These are phyloP conservation scores for Archegozetes longisetosus DNA, from an alignment of 1,140 invertebrate species.

Conservation along the genomic window DNA sequence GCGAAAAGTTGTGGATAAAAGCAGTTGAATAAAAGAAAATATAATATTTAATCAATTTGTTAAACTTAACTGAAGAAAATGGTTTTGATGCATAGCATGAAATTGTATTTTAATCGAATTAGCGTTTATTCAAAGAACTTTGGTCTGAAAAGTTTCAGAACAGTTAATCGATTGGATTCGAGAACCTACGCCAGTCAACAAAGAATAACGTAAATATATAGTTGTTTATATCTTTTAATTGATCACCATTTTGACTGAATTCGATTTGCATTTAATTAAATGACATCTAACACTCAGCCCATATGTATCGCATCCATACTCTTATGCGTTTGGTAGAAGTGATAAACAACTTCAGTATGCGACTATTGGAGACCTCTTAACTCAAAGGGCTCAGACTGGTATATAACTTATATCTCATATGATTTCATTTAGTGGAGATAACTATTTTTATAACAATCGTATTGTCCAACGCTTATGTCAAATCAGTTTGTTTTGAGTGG, in stretches of 20 bases:
- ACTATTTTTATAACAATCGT: too few species aligned
- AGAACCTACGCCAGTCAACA: background rate
- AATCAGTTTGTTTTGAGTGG: too few species aligned
- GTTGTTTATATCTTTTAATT: background rate
- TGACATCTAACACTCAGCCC: constrained; percentile 3
- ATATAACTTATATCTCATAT: too few species aligned
- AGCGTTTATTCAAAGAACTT: background rate
- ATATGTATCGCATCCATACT: constrained; percentile 9
- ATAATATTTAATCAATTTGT: too few species aligned
- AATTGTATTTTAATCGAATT: background rate
- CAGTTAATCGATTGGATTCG: background rate
- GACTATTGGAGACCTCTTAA: constrained; percentile 5
- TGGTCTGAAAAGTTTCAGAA: background rate
- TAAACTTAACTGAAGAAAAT: too few species aligned
- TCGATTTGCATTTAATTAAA: background rate
- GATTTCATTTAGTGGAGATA: too few species aligned
- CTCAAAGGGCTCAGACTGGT: constrained; percentile 1
- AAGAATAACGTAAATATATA: background rate
- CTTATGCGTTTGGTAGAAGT: constrained; percentile 14
- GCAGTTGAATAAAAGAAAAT: too few species aligned
- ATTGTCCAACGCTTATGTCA: too few species aligned
- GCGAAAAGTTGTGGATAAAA: too few species aligned
- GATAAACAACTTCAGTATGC: constrained; percentile 1
- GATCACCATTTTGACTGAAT: background rate
- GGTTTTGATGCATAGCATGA: background rate